Percentiles rank a stretch among this genome's conserved stretches.
Conservation (phyloP, 2,113 vertebrate genomes). For the Pseudorectes ferrugineus region DNA sequence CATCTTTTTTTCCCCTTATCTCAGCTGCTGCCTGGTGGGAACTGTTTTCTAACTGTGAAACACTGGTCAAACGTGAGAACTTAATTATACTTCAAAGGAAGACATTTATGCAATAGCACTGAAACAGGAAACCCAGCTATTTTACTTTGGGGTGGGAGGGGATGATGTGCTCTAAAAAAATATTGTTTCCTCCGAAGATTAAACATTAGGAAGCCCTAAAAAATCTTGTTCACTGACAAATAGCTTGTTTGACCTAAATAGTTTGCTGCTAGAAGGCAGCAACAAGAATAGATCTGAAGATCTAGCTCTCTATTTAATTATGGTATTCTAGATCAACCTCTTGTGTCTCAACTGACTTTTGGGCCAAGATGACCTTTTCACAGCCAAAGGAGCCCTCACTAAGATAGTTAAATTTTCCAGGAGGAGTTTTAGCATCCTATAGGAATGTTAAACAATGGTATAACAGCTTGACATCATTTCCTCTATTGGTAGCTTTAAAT, state of each 20-base stretch:
- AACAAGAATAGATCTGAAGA: background rate
- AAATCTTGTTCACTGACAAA: background rate
- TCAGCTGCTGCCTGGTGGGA: background rate
- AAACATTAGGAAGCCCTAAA: background rate
- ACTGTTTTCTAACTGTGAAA: background rate
- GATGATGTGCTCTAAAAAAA: background rate
- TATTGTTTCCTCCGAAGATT: background rate
- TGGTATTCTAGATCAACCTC: background rate
- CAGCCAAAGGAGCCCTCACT: background rate
- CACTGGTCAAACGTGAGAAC: background rate
- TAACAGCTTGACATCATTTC: background rate
- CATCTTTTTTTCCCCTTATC: background rate
- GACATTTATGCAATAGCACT: background rate
- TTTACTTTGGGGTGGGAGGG: background rate
- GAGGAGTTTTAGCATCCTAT: background rate
- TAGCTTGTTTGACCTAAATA: conserved; percentile 15
- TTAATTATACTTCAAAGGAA: background rate
- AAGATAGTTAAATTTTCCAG: background rate
- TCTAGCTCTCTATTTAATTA: background rate
- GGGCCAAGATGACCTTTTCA: conserved; percentile 3
- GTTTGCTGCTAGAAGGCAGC: background rate
- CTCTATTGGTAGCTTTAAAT: background rate
- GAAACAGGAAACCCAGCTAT: background rate
- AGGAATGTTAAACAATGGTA: background rate
- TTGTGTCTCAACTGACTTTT: background rate